Conservation (phyloP, 2,888 invertebrate genomes). For the Chymomyza caudatula region DNA sequence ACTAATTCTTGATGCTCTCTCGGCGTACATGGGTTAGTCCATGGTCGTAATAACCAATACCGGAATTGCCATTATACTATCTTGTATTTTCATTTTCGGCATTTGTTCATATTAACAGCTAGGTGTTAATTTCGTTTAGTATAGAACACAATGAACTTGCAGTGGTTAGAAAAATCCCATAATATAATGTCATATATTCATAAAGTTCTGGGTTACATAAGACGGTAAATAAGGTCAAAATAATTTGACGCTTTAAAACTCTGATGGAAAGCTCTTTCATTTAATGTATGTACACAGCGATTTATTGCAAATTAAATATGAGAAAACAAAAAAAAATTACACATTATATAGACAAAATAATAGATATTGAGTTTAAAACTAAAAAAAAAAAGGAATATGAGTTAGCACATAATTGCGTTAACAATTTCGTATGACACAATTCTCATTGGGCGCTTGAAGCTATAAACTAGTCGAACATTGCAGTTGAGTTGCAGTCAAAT, state of each 20-base stretch:
- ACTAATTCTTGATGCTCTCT: too few relatives aligned
- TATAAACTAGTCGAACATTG: neutral
- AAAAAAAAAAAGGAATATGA: constrained; percentile 36
- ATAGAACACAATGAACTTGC: constrained; percentile 34
- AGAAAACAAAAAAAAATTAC: constrained; percentile 10
- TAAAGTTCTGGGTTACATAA: constrained; percentile 39
- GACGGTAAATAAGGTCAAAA: constrained; percentile 34
- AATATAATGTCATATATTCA: constrained; percentile 33
- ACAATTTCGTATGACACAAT: constrained; percentile 32
- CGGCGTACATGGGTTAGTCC: too few relatives aligned
- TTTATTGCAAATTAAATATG: neutral
- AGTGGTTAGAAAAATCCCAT: constrained; percentile 8
- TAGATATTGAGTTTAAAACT: constrained; percentile 50
- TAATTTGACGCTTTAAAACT: constrained; percentile 29
- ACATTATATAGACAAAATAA: constrained; percentile 23
- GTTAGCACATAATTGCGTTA: constrained; percentile 30
- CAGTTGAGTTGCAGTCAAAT: neutral
- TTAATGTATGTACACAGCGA: constrained; percentile 29
- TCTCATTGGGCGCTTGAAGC: neutral
- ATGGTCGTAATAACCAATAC: neutral
- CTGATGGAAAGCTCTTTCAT: neutral
- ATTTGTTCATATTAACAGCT: neutral
- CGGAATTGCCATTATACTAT: neutral
- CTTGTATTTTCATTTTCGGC: neutral
- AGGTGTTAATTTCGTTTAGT: constrained; percentile 30